Base-by-base conservation (phyloP, 2,797 vertebrate genomes). In the Huso huso region DNA sequence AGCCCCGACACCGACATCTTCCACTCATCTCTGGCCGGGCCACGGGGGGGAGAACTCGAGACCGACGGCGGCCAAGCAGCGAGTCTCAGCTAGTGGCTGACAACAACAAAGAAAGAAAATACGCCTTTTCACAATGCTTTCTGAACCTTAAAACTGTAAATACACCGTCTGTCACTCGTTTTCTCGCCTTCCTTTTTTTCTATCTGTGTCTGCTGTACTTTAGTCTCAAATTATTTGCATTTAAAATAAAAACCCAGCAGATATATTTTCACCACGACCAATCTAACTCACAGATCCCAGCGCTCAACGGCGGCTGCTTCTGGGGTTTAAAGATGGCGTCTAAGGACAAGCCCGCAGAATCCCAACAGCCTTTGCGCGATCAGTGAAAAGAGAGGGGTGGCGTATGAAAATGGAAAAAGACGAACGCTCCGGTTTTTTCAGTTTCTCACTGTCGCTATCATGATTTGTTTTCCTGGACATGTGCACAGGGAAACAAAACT, bases 1-100 rank as follows among this genome's bases (percentile, higher is more conserved):
- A 98, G 93, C 92, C 94, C 94, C 87, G 94, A 93, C 85, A 95
- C 93, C 86, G 95, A 96, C 95, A 97, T 97, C 92, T 93, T 96
- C 89, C 90, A 85, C 88, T 91, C 95, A 96, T 97, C 92, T 92
- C 94, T 91, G 87, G 84, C 89, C 76, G 86, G 88, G 86, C 82
- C 87, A 86, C 72, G 83, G 88, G 85, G 83, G 75, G 79, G 75
- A 81, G 80, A 83, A 84, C 76, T 79, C 79, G 71, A 82, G 84
- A 83, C 79, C 77, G 81, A 83, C 57, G 63, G 70, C 73, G 37
- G 71, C 67, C 66, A 70, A 66, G 70, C 55, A 69, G 55, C 65
- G 71, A 69, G 66, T 66, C 72, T 66, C 60, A 68, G 60, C 55
- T 51, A 65, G 77, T 75, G 68, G 55, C 76, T 37, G 57, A 60